Base-by-base conservation (phyloP, 2,888 invertebrate species). In the Caenorhabditis panamensis region DNA sequence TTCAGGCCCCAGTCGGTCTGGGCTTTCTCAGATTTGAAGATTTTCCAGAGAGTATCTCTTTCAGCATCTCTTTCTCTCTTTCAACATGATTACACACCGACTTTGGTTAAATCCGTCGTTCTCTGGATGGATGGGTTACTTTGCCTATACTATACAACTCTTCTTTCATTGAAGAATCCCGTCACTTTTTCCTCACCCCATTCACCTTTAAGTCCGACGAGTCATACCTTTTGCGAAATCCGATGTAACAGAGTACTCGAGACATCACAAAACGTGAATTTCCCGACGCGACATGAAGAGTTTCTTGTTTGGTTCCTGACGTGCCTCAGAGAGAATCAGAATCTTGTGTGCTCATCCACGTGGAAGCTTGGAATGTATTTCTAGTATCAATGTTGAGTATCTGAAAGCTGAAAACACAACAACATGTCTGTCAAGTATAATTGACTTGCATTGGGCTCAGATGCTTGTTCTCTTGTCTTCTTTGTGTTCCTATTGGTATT, bases 251-350 rank as follows among this genome's bases (percentile, higher is more conserved):
- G 1, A 6, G 49, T 4, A 51, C 26, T 11, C 24, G 9, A 31
- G 1, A 36, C 18, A 18, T 2, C 31, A 56, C 3, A 31, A 62
- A 41, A 71, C 71, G 71, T 71, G 71, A 28, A 28, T 69, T 61
- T 69, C 61, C n/a, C 26, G 18, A 68, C 18, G 5, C 26, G 6
- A 22, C 11, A 31, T 41, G 11, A 13, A 13, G 31, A 31, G 36
- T 53, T 26, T 4, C 11, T 26, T 49, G n/a, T 56, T 58, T 28
- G n/a, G 36, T 68, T 51, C 20, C 18, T 41, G 13, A n/a, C n/a
- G n/a, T 2, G 13, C 41, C 41, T 41, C 5, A 41, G 13, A 41
- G 41, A 41, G 13, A 13, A 41, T 41, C 11, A 13, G 13, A 13
- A 13, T 20, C 9, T 28, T 47, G 8, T 28, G n/a, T 24, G 61